Evolutionary conservation across 1,140 invertebrate species (phyloP), one percentile per base, ranked within the genome.

Genomic region (Zaprionus camerounensis): DNA sequence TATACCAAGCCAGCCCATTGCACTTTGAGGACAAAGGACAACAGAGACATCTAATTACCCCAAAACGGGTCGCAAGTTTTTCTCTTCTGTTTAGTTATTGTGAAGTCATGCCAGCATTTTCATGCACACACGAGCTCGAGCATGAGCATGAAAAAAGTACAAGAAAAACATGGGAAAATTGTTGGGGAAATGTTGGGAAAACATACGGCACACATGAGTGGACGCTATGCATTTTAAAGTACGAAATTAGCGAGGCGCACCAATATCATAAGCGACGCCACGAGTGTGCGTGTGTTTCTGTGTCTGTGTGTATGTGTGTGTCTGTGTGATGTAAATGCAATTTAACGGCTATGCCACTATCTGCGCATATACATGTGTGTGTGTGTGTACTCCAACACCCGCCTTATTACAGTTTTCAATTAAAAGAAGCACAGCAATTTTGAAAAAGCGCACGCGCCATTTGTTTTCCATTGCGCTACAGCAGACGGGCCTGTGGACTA

Each of bases 21-120:
- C 20, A 5, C 20, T 51, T 51, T 0, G 20, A 11, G 9, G 38
- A 15, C 66, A 46, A 78, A 80, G 71, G 66, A 69, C 75, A 80
- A 77, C 58, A 72, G 63, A 46, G 64, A 53, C 78, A 78, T 73
- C 78, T 80, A 80, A 80, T 80, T 80, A 80, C 76, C 57, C 56
- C 41, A 22, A 64, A 75, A 74, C 58, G 57, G 71, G 49, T 71
- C 49, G 61, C 71, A 51, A 71, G 7, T 53, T 75, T 41, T 46
- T 17, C 31, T 17, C n/a, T 46, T 62, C 28, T 80, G 76, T 78
- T 80, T 80, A 78, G 76, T 63, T 75, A 75, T 80, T 80, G 76
- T 80, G 57, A 75, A 80, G 67, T 75, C 76, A 78, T 71, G 78
- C 70, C 62, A 75, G 51, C 36, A 38, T 36, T 67, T 46, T 76